Conservation (phyloP, 1,140 invertebrate genomes). For the Adoxophyes honmai region DNA sequence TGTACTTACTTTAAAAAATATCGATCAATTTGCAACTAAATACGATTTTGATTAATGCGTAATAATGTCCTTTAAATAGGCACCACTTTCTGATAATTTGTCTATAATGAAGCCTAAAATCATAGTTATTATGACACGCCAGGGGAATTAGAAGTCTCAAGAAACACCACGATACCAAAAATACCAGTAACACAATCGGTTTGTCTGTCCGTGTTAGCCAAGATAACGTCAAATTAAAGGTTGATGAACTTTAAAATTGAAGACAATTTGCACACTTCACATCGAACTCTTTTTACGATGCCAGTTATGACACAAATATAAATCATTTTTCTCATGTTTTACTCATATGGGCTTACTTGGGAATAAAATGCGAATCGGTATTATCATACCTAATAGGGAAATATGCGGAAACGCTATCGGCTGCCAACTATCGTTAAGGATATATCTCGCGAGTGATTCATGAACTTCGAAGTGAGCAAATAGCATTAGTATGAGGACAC, state of each 20-base stretch:
- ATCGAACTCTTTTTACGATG: too few relatives aligned
- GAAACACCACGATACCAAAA: not conserved
- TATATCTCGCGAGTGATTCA: constrained; percentile 6
- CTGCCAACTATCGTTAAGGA: not conserved
- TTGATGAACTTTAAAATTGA: not conserved
- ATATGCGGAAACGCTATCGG: not conserved
- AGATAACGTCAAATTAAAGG: constrained; percentile 7
- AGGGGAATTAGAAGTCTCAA: too few relatives aligned
- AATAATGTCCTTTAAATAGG: too few relatives aligned
- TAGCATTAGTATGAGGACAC: not conserved
- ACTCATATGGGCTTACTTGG: not conserved
- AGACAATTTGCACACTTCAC: too few relatives aligned
- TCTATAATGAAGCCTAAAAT: too few relatives aligned
- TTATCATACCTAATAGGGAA: constrained; percentile 13
- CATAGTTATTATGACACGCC: too few relatives aligned
- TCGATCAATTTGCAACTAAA: too few relatives aligned
- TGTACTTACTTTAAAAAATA: too few relatives aligned
- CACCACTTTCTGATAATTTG: too few relatives aligned
- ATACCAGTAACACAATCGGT: not conserved
- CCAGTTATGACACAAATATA: too few relatives aligned
- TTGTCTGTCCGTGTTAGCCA: not conserved
- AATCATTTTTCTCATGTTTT: too few relatives aligned
- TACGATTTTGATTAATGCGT: too few relatives aligned
- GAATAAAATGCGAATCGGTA: not conserved
- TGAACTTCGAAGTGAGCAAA: not conserved